Evolutionary conservation across 1,140 invertebrate genomes (phyloP), one percentile per base, ranked within the genome.

Genomic region (Onthophagus taurus): DNA sequence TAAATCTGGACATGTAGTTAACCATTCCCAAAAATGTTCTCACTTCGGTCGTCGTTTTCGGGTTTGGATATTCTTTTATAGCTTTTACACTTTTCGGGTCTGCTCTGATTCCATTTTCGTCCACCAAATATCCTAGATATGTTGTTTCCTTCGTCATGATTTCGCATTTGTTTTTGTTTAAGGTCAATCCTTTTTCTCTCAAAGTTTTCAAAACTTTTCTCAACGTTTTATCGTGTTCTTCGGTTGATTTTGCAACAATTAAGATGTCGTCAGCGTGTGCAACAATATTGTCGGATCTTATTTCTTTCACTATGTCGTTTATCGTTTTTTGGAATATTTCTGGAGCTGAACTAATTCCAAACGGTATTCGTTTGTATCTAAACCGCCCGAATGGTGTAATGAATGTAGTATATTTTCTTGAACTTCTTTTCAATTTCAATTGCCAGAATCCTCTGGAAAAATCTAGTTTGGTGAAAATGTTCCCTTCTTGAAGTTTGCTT

Each of bases 331-430:
- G 31, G 17, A 51, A 54, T 39, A 44, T 44, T 14, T 57, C 53
- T 11, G 51, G 37, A 1, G 51, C 56, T 14, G 50, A 54, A 19
- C 49, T 53, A 4, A 68, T 57, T 9, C 61, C 63, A 42, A 68
- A 62, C 2, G 59, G 64, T 9, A 65, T 26, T 26, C 64, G 38
- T 35, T 49, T 59, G 42, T 61, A 64, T 30, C 49, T 52, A 41
- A 49, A 68, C 19, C 58, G 35, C 9, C 61, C 59, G 31, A 59
- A 63, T 6, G 62, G 59, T 4, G 55, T 59, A 12, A 64, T 60
- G 21, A 65, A 61, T 6, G 65, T 66, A 2, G 63, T 61, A 20
- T 66, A 33, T n/a, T 45, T 14, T 33, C 53, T 45, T 35, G 55
- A 59, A 17, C 61, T 42, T 4, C 58, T 17, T 8, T 51, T 41